Evolutionary conservation across 2,797 vertebrate species (phyloP).

Genomic region (Megalops cyprinoides): DNA sequence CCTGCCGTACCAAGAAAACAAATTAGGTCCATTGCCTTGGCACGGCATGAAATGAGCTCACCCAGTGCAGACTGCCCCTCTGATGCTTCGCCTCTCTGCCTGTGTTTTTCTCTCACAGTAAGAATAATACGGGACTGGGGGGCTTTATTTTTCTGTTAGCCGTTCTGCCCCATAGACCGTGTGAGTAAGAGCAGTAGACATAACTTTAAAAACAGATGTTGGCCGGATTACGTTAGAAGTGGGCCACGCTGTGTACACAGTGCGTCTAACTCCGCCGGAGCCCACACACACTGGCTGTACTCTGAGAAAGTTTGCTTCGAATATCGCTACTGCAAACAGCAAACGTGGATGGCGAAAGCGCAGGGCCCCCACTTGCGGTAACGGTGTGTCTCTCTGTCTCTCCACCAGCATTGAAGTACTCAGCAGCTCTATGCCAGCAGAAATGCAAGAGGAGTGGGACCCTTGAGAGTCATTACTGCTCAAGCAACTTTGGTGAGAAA

Average conservation of each 20-base stretch:
- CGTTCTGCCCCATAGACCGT: not conserved
- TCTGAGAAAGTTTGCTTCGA: not conserved
- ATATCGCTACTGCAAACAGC: not conserved
- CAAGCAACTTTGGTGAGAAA: constrained; percentile 94
- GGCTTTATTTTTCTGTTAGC: constrained; percentile 36
- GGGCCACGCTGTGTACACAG: not conserved
- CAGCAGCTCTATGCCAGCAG: constrained; percentile 86
- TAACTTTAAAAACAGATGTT: constrained; percentile 55
- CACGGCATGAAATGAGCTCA: constrained; percentile 47
- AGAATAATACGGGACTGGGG: constrained; percentile 49
- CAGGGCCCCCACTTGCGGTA: not conserved
- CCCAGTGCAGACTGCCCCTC: constrained; percentile 27
- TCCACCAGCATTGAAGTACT: constrained; percentile 86
- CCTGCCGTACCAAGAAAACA: not conserved
- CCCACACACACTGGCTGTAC: constrained; percentile 5
- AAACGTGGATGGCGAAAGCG: not conserved
- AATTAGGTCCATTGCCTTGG: constrained; percentile 39
- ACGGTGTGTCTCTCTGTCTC: constrained; percentile 15
- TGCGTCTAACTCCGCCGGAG: not conserved
- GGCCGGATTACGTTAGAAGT: constrained; percentile 29
- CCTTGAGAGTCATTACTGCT: constrained; percentile 91
- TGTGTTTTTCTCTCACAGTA: constrained; percentile 29
- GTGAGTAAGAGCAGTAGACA: constrained; percentile 21
- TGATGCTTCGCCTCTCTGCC: constrained; percentile 37
- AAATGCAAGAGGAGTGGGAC: constrained; percentile 90